Conservation (phyloP, 1,140 invertebrate species). For the Idris sp. region DNA sequence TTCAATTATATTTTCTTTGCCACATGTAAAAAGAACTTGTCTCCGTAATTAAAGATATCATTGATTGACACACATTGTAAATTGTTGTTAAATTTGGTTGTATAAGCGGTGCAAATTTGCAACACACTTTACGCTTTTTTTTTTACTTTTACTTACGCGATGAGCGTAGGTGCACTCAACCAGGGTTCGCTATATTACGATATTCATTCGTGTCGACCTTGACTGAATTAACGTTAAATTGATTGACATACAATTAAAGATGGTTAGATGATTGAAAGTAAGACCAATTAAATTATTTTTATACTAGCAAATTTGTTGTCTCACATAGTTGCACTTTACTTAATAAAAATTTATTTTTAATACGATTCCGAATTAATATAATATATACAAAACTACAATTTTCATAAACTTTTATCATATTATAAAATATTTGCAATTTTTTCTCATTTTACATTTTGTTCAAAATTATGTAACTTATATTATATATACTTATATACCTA, state of each 20-base stretch:
- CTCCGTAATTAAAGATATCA: constrained; percentile 20
- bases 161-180: constrained; percentile 29
- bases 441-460: no score
- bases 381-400: no score
- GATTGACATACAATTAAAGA: constrained; percentile 53
- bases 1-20: constrained; percentile 16
- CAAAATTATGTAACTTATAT: no score
- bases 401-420: no score
- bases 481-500: no score
- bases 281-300: no score
- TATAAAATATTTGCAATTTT: no score
- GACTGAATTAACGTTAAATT: constrained; percentile 54
- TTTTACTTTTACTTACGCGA: constrained; percentile 44
- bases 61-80: constrained; percentile 24
- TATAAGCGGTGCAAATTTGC: constrained; percentile 24
- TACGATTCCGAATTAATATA: no score
- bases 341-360: no score
- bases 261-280: no score
- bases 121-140: constrained; percentile 24
- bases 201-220: constrained; percentile 49
- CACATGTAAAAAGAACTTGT: constrained; percentile 10
- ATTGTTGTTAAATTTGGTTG: constrained; percentile 21
- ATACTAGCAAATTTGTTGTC: no score
- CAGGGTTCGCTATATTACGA: constrained; percentile 12
- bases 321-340: no score